Percentiles rank a stretch among this genome's conserved stretches.
These are phyloP conservation scores for Syritta pipiens DNA, from an alignment of 2,888 invertebrate genomes.

Conservation along the genomic window DNA sequence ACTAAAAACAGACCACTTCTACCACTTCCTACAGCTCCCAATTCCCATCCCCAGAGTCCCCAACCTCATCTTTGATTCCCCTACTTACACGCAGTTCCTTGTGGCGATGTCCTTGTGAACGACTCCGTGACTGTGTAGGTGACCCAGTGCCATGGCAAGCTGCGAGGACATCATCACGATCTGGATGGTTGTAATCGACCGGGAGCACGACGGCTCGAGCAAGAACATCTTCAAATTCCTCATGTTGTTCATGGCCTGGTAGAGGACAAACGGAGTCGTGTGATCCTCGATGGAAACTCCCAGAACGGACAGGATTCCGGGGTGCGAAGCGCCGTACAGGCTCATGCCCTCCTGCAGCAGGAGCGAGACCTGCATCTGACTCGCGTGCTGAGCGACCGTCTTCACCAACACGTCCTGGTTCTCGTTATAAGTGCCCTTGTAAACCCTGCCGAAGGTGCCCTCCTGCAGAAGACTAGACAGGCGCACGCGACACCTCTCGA, in stretches of 20 bases:
- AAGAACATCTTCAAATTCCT: constrained; percentile 79
- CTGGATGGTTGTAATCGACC: constrained; percentile 84
- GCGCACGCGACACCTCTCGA: constrained; percentile 86
- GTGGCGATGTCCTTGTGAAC: constrained; percentile 94
- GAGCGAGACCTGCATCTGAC: constrained; percentile 92
- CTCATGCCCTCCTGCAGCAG: constrained; percentile 87
- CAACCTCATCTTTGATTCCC: no score
- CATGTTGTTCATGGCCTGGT: constrained; percentile 81
- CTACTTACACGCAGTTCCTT: constrained; percentile 93
- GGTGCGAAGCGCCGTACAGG: constrained; percentile 83
- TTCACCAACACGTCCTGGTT: constrained; percentile 90
- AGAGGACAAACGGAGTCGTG: constrained; percentile 92
- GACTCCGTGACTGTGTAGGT: constrained; percentile 91
- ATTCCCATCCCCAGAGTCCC: no score
- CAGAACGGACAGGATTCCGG: constrained; percentile 89
- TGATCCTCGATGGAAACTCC: constrained; percentile 95
- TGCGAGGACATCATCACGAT: constrained; percentile 92
- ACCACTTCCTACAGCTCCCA: no score
- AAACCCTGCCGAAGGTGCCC: constrained; percentile 93
- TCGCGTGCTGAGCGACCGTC: constrained; percentile 94
- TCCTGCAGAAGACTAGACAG: constrained; percentile 88
- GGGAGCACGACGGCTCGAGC: constrained; percentile 76
- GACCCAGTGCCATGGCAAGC: constrained; percentile 90
- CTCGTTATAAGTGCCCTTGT: constrained; percentile 89
- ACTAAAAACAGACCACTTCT: no score